Conservation (phyloP, 1,140 invertebrate species). For the Tetranychus cinnabarinus region DNA sequence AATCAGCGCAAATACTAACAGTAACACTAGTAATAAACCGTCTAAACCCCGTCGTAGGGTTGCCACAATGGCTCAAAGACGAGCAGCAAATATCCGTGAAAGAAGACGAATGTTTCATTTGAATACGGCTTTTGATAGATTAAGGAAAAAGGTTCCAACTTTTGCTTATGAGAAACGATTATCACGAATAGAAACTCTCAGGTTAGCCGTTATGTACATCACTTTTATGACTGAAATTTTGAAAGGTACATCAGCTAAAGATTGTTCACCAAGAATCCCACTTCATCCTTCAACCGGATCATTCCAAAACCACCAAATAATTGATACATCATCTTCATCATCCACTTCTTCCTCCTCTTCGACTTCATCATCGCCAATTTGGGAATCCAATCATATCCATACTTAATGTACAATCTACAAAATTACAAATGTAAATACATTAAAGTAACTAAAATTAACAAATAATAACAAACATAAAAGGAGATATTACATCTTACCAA, state of each 20-base stretch:
- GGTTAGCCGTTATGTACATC: conserved; percentile 93
- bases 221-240: conserved; percentile 75
- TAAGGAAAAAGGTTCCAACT: conserved; percentile 79
- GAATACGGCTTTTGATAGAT: conserved; percentile 86
- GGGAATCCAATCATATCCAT: too few relatives aligned
- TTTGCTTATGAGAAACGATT: conserved; percentile 96
- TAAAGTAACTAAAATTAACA: too few relatives aligned
- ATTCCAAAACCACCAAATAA: too few relatives aligned
- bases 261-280: neutral
- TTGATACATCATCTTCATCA: too few relatives aligned
- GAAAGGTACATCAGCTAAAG: neutral
- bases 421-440: too few relatives aligned
- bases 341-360: too few relatives aligned
- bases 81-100: conserved; percentile 83
- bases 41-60: conserved; percentile 36
- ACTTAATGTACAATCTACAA: too few relatives aligned
- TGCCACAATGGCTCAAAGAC: conserved; percentile 61
- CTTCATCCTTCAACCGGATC: too few relatives aligned
- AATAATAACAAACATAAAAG: too few relatives aligned
- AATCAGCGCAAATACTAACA: neutral
- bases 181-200: conserved; percentile 87
- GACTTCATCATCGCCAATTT: too few relatives aligned
- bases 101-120: conserved; percentile 85
- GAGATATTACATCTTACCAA: too few relatives aligned
- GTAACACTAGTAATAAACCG: neutral